Percentiles rank a stretch among this genome's conserved stretches.
phyloP scores from a whole-genome alignment of 2,113 vertebrate genomes.

The Orycteropus afer region DNA sequence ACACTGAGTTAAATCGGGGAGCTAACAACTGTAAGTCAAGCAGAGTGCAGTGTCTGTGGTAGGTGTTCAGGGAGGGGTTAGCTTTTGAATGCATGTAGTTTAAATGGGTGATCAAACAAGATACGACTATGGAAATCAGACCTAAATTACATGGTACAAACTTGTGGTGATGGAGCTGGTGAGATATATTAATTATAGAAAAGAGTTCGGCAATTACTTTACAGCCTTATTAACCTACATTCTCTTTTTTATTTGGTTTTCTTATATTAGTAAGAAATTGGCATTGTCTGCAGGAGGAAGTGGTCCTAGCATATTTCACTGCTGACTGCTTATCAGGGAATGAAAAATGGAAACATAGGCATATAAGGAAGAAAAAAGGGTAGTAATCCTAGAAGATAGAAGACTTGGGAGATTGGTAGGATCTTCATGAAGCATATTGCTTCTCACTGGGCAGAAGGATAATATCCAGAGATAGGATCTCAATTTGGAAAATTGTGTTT shows the following conservation, averaged over 20 bases:
- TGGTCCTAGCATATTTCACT: conserved; percentile 7
- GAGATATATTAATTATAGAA: conserved; percentile 50
- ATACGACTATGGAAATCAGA: background rate
- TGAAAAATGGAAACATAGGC: conserved; percentile 42
- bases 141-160: background rate
- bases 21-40: background rate
- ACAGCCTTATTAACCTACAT: conserved; percentile 54
- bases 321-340: conserved; percentile 35
- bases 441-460: background rate
- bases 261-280: conserved; percentile 67
- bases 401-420: background rate
- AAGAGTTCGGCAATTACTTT: conserved; percentile 54
- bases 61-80: background rate
- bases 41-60: background rate
- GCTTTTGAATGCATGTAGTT: background rate
- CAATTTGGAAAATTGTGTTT: conserved; percentile 83
- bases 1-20: background rate
- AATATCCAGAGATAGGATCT: conserved; percentile 76
- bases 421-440: background rate
- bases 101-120: background rate
- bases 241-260: conserved; percentile 74
- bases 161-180: background rate
- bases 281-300: conserved; percentile 61
- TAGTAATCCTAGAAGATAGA: background rate
- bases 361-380: background rate